A percentile compares a stretch with the other conserved stretches of the same genome.
phyloP scores from a whole-genome alignment of 2,113 vertebrate genomes.

The Silurus meridionalis region DNA sequence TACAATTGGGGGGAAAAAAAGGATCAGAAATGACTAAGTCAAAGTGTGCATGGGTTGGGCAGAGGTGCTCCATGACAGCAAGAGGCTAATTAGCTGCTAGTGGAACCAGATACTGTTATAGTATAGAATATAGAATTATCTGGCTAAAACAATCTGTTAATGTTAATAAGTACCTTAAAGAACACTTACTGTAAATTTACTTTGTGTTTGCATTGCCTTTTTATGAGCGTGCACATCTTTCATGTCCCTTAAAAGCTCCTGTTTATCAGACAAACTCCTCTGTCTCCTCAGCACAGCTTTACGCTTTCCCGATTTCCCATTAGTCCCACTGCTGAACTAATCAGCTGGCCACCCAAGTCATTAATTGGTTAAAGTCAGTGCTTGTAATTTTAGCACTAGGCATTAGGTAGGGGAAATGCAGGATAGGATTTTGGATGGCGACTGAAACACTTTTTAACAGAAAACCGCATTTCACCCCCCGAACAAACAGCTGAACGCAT shows the following conservation, averaged over 20 bases:
- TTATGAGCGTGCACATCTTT: background rate
- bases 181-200: no score
- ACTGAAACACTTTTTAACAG: background rate
- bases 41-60: background rate
- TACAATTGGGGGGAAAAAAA: background rate
- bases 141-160: no score
- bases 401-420: background rate
- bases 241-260: background rate
- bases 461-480: no score
- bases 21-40: background rate
- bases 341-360: background rate
- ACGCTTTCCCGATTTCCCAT: slow-evolving; percentile 2
- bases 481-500: background rate
- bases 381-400: background rate
- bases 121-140: no score
- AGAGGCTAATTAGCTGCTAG: background rate
- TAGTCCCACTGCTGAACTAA: slow-evolving; percentile 19
- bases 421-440: background rate
- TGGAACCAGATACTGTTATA: background rate
- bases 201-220: background rate
- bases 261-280: background rate
- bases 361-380: slow-evolving; percentile 20
- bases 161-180: no score
- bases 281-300: background rate
- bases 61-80: background rate